Evolutionary conservation across 2,888 invertebrate species (phyloP).

Genomic region (Nomada fucata): DNA sequence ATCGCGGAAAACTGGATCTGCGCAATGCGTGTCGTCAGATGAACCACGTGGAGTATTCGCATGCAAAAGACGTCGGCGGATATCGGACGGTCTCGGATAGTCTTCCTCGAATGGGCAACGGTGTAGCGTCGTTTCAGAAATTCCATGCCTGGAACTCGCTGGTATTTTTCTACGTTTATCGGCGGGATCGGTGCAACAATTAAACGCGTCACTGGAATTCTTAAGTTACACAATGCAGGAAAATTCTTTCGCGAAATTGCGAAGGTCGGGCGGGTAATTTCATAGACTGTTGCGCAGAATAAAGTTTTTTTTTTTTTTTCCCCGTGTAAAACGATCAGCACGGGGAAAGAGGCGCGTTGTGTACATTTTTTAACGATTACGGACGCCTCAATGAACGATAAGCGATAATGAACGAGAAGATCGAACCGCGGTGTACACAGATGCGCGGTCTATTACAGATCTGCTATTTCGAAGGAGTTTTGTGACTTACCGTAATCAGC

Average conservation of each 20-base stretch:
- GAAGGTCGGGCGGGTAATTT: neutral
- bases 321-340: neutral
- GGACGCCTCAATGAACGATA: neutral
- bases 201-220: slow-evolving; percentile 6
- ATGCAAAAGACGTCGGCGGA: slow-evolving; percentile 79
- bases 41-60: slow-evolving; percentile 80
- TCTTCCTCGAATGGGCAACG: slow-evolving; percentile 69
- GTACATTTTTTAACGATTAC: neutral
- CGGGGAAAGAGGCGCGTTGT: neutral
- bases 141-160: neutral
- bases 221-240: neutral
- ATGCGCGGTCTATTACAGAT: neutral
- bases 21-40: slow-evolving; percentile 80
- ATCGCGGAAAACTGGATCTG: slow-evolving; percentile 76
- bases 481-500: slow-evolving; percentile 63
- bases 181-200: neutral
- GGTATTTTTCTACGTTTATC: neutral
- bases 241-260: neutral
- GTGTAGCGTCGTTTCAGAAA: slow-evolving; percentile 59
- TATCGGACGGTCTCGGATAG: slow-evolving; percentile 68
- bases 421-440: neutral
- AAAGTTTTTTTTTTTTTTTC: neutral
- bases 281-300: neutral
- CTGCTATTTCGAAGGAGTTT: neutral
- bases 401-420: neutral